These are phyloP conservation scores for Misgurnus anguillicaudatus DNA, from an alignment of 2,113 vertebrate genomes.

Conservation along the genomic window DNA sequence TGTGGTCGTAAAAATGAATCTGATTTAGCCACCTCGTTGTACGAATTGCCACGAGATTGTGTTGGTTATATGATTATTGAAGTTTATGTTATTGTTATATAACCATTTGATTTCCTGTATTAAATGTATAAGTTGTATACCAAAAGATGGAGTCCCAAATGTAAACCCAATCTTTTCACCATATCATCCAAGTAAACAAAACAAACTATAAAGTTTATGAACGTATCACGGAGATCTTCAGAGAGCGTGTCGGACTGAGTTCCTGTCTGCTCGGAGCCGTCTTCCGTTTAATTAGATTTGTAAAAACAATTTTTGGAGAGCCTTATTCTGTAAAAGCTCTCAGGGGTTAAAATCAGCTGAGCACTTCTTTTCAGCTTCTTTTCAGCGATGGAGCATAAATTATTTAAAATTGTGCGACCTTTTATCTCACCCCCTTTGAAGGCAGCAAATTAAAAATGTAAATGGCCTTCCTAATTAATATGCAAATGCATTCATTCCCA, in stretches of 20 bases:
- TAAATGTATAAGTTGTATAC: no score
- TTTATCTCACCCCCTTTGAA: slow-evolving; percentile 99
- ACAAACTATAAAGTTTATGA: not conserved
- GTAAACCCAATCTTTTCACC: no score
- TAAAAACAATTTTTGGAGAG: slow-evolving; percentile 85
- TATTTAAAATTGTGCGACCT: slow-evolving; percentile 99
- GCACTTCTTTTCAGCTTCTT: slow-evolving; percentile 99
- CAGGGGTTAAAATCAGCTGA: slow-evolving; percentile 99
- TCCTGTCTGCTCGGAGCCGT: slow-evolving; percentile 70
- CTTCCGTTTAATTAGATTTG: slow-evolving; percentile 85
- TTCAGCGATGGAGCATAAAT: slow-evolving; percentile 99
- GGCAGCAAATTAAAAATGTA: slow-evolving; percentile 99
- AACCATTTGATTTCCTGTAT: no score
- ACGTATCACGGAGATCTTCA: not conserved
- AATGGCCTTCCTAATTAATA: slow-evolving; percentile 99
- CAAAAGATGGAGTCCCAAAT: no score
- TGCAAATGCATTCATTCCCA: slow-evolving; percentile 99
- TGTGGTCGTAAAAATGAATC: no score
- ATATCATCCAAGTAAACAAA: no score
- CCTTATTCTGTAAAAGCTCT: slow-evolving; percentile 85
- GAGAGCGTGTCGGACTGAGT: slow-evolving; percentile 48
- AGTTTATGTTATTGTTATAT: no score
- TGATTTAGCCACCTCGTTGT: no score
- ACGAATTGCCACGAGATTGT: no score
- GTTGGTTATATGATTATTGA: no score